Percentiles rank a stretch among this genome's conserved stretches.
phyloP scores from a whole-genome alignment of 2,113 vertebrate species.

The Pantherophis guttatus region DNA sequence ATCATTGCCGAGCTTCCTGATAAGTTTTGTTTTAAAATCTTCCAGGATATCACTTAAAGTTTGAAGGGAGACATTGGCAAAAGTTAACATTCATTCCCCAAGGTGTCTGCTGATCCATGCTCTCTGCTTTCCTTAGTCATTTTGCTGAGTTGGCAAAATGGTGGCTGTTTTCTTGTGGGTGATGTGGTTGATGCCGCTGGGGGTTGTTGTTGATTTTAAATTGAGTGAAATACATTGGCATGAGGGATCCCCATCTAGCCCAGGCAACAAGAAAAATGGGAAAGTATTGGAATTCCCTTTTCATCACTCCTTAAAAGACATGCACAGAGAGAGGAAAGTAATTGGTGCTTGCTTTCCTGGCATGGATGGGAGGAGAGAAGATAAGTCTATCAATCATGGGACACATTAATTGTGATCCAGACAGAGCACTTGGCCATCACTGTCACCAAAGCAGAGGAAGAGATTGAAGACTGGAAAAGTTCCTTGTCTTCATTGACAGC shows the following conservation, averaged over 20 bases:
- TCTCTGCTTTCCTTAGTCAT: background rate
- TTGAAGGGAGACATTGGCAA: background rate
- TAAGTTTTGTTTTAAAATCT: background rate
- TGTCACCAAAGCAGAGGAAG: background rate
- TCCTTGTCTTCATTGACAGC: background rate
- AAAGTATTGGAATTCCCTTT: background rate
- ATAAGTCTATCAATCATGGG: background rate
- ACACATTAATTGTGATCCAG: background rate
- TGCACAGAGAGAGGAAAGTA: background rate
- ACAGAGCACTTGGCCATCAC: background rate
- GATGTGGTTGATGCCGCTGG: background rate
- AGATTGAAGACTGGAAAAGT: background rate
- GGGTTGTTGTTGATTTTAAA: background rate
- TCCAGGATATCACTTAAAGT: background rate
- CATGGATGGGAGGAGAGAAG: background rate
- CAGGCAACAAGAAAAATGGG: background rate
- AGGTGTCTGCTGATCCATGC: background rate
- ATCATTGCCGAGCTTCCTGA: background rate
- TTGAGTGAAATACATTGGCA: background rate
- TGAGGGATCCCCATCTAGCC: background rate
- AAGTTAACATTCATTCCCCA: background rate
- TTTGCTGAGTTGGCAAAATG: background rate
- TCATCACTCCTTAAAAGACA: background rate
- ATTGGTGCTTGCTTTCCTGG: background rate
- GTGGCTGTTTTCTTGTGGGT: background rate